Base-by-base conservation (phyloP, 2,888 invertebrate species). In the Panopea generosa region DNA sequence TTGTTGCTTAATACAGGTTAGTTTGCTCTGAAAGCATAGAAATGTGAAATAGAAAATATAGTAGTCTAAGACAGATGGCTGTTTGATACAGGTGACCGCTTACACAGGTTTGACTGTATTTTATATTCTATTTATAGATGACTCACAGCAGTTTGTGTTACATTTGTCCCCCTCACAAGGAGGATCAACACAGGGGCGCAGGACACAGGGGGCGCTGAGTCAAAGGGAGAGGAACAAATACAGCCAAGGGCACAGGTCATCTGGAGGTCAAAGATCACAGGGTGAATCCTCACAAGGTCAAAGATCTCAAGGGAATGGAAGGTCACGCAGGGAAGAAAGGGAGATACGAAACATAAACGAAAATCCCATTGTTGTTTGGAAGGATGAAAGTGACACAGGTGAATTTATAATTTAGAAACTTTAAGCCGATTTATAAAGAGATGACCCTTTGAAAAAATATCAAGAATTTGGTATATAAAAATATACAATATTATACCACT, bases 111-210 rank as follows among this genome's bases (percentile, higher is more conserved):
- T n/a, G n/a, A n/a, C n/a, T n/a, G n/a, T n/a, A n/a, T n/a, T n/a
- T n/a, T n/a, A n/a, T n/a, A n/a, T 33, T 4, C 11, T 55, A 16
- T 1, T 63, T 62, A 29, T 45, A 60, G 61, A 65, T 55, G 81
- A 78, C n/a, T 82, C 82, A 2, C 76, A 84, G 56, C 63, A 84
- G n/a, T 49, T 84, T 4, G 67, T 67, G 3, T 65, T 86, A 52
- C 75, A 55, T 38, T 63, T 86, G 47, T 74, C 84, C 0, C 84
- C 77, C 4, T 79, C 86, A 18, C 82, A 84, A 67, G 62, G 66
- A 43, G 65, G 67, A 18, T 47, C 53, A 50, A 62, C 63, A 6
- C 67, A 62, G 18, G 57, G 63, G 57, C 47, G 29, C 27, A 56
- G 56, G 56, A 56, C 65, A 66, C 38, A 65, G 18, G n/a, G 47